phyloP scores from a whole-genome alignment of 2,797 vertebrate species.

The Rhinoraja longicauda region DNA sequence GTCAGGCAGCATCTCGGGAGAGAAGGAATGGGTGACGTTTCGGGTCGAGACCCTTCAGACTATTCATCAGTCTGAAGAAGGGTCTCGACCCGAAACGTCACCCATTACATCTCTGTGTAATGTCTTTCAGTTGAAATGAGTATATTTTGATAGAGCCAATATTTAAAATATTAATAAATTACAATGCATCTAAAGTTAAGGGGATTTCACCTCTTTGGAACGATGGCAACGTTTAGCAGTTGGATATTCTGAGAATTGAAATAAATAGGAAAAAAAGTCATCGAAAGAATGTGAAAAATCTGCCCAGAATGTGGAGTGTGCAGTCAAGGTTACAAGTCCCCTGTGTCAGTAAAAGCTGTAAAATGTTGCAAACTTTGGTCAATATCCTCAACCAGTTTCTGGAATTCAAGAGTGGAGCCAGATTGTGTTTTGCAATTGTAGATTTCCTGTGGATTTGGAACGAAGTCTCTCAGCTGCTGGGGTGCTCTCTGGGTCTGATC shows the following conservation, averaged over 20 bases:
- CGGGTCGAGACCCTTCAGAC: too few relatives aligned
- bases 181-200: not conserved
- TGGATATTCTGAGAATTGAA: not conserved
- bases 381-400: not conserved
- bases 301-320: not conserved
- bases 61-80: too few relatives aligned
- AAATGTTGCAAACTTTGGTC: not conserved
- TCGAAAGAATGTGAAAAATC: conserved; percentile 33
- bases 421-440: conserved; percentile 24
- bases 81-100: too few relatives aligned
- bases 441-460: not conserved
- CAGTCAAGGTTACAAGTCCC: conserved; percentile 19
- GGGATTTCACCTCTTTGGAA: not conserved
- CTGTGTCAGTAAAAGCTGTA: not conserved
- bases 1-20: too few relatives aligned
- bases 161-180: not conserved
- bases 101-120: too few relatives aligned
- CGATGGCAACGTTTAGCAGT: not conserved
- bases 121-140: too few relatives aligned
- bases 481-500: not conserved
- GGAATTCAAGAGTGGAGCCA: not conserved
- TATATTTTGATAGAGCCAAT: not conserved
- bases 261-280: not conserved
- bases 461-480: not conserved
- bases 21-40: too few relatives aligned